Evolutionary conservation across 2,797 vertebrate genomes (phyloP).

Genomic region (Pseudochromis fuscus): DNA sequence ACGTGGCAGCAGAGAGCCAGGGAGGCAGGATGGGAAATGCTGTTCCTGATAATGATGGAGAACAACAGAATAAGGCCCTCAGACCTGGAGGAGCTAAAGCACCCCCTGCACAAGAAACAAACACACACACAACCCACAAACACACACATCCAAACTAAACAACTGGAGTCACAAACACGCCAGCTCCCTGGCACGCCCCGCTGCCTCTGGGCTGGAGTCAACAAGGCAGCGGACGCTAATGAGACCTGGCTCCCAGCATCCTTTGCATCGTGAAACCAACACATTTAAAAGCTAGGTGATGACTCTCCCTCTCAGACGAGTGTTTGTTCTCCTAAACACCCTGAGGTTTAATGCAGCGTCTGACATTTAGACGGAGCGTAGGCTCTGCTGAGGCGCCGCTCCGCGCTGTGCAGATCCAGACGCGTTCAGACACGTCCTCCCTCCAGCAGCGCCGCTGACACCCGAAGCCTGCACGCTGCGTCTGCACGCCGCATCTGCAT

Average conservation of each 20-base stretch:
- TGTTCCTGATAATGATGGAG: constrained; percentile 29
- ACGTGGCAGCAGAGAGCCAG: not conserved
- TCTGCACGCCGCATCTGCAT: not conserved
- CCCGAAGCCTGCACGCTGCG: constrained; percentile 1
- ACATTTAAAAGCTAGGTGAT: constrained; percentile 52
- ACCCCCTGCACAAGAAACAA: constrained; percentile 21
- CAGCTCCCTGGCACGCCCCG: not conserved
- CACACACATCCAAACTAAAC: constrained; percentile 23
- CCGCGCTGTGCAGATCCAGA: constrained; percentile 40
- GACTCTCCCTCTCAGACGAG: constrained; percentile 33
- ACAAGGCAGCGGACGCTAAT: constrained; percentile 52
- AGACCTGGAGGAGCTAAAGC: constrained; percentile 14
- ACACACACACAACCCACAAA: constrained; percentile 14
- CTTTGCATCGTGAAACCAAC: constrained; percentile 61
- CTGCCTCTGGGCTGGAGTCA: constrained; percentile 59
- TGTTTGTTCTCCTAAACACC: constrained; percentile 61
- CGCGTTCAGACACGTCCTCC: constrained; percentile 34
- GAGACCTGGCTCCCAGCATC: constrained; percentile 71
- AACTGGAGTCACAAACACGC: constrained; percentile 13
- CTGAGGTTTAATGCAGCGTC: constrained; percentile 52
- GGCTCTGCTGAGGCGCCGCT: constrained; percentile 25
- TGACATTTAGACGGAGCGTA: constrained; percentile 60
- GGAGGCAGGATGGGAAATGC: constrained; percentile 25
- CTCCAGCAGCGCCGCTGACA: constrained; percentile 15
- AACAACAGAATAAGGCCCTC: constrained; percentile 26